Percentiles rank a stretch among this genome's conserved stretches.
These are phyloP conservation scores for Rousettus madagascariensis DNA, from an alignment of 2,797 vertebrate genomes.

Conservation along the genomic window DNA sequence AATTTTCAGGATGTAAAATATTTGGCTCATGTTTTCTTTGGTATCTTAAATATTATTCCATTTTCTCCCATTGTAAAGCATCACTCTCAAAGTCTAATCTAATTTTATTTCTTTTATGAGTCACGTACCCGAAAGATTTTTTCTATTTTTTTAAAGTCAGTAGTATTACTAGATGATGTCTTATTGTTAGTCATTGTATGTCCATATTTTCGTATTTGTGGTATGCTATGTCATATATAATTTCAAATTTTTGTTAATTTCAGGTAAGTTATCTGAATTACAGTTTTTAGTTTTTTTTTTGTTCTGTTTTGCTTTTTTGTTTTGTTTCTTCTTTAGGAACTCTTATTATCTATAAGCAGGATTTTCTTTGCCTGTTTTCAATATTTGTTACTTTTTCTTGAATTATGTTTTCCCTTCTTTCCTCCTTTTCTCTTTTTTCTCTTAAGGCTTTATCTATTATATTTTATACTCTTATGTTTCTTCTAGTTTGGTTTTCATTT, in stretches of 20 bases:
- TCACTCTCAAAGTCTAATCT: not conserved
- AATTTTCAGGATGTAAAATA: not conserved
- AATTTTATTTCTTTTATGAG: slow-evolving; percentile 18
- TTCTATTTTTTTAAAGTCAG: not conserved
- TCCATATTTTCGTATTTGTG: not conserved
- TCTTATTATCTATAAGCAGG: not conserved
- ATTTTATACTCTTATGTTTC: not conserved
- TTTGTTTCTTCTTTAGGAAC: not conserved
- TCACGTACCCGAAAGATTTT: not conserved
- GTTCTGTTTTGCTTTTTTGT: not conserved
- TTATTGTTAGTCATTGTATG: not conserved
- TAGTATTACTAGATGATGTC: not conserved
- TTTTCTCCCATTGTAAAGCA: not conserved
- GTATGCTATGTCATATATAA: not conserved
- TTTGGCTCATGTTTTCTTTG: not conserved
- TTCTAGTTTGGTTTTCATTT: not conserved
- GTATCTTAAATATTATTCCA: not conserved
- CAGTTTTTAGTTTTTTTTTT: not conserved
- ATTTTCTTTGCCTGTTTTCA: not conserved
- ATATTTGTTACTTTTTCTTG: not conserved
- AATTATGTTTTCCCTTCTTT: not conserved
- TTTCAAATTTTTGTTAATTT: not conserved
- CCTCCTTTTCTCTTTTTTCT: not conserved
- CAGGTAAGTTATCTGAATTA: not conserved
- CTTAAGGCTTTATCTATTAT: not conserved